Percentiles rank a stretch among this genome's conserved stretches.
Evolutionary conservation across 2,113 vertebrate species (phyloP).

Genomic region (Cyanistes caeruleus): DNA sequence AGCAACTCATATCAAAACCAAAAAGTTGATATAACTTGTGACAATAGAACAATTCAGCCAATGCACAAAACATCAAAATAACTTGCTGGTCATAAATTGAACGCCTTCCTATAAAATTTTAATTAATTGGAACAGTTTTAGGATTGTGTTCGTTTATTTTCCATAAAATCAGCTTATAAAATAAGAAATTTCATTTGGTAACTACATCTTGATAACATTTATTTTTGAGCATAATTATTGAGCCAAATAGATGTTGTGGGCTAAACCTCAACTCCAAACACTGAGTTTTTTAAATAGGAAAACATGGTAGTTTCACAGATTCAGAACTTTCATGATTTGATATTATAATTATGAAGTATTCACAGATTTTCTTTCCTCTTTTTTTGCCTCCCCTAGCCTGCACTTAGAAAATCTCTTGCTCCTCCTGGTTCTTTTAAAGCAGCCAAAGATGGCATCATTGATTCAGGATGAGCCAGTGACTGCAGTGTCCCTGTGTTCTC

Average conservation of each 20-base stretch:
- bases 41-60: background rate
- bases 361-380: background rate
- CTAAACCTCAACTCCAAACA: background rate
- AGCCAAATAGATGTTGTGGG: background rate
- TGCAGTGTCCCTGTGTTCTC: background rate
- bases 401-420: background rate
- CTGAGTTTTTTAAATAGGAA: background rate
- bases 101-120: background rate
- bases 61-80: background rate
- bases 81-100: background rate
- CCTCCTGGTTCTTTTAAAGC: background rate
- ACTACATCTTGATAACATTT: background rate
- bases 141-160: background rate
- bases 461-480: background rate
- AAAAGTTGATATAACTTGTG: background rate
- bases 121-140: background rate
- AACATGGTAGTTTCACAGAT: background rate
- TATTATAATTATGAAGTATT: background rate
- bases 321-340: background rate
- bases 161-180: background rate
- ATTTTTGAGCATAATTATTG: background rate
- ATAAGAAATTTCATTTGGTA: background rate
- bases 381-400: background rate
- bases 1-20: background rate
- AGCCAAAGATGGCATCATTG: background rate